Conservation (phyloP, 1,140 invertebrate species). For the Drosophila albomicans region DNA sequence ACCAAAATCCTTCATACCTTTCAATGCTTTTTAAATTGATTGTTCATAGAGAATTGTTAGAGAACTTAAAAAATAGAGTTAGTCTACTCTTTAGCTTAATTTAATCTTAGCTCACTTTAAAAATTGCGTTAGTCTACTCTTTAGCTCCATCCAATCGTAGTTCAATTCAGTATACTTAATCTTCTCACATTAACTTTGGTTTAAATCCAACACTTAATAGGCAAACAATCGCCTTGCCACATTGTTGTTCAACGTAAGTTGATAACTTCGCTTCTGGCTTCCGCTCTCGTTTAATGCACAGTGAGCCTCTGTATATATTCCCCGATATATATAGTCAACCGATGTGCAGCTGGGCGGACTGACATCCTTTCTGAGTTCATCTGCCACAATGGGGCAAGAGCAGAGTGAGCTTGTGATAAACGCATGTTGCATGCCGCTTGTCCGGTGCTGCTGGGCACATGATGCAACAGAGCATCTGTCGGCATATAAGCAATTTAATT, state of each 20-base stretch:
- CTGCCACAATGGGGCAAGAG: slow-evolving; percentile 93
- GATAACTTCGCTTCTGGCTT: slow-evolving; percentile 1
- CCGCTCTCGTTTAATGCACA: not conserved
- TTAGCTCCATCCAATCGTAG: too few species aligned
- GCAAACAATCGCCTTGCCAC: slow-evolving; percentile 47
- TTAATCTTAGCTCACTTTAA: too few species aligned
- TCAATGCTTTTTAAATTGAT: too few species aligned
- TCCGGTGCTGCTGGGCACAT: slow-evolving; percentile 96
- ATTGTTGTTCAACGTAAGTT: slow-evolving; percentile 61
- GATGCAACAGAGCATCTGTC: slow-evolving; percentile 87
- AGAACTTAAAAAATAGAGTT: too few species aligned
- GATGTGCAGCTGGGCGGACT: slow-evolving; percentile 96
- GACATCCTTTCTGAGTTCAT: slow-evolving; percentile 97
- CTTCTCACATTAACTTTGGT: not conserved
- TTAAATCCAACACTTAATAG: not conserved
- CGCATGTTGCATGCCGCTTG: slow-evolving; percentile 97
- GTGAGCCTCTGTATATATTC: not conserved
- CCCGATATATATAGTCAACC: slow-evolving; percentile 89
- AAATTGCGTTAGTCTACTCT: too few species aligned
- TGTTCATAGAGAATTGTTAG: too few species aligned
- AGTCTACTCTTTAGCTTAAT: too few species aligned
- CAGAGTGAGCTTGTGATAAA: slow-evolving; percentile 94
- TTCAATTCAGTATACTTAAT: not conserved
- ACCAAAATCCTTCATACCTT: too few species aligned
- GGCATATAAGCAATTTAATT: slow-evolving; percentile 10